Base-by-base conservation (phyloP, 2,888 invertebrate genomes). In the Cephus runcator region DNA sequence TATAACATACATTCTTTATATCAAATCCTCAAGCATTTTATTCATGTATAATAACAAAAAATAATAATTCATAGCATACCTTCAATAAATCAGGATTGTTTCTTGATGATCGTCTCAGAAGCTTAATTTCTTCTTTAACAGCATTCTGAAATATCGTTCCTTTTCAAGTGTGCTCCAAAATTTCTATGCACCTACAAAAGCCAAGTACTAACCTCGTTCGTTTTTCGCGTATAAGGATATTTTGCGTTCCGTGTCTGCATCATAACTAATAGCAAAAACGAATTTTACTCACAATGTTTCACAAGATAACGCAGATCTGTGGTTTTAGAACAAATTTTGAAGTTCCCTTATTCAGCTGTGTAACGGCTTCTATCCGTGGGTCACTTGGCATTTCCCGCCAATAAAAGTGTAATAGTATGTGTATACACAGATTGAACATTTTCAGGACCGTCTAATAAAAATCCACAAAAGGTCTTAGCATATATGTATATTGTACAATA, bases 51-150 rank as follows among this genome's bases (percentile, higher is more conserved):
- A 56, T 23, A 56, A 56, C 9, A 56, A 56, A 4, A 23, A 15
- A 34, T 15, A 75, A 69, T 33, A 68, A 56, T 75, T 69, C 15
- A n/a, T 30, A 69, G 79, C 82, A 31, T 76, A 87, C 87, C 81
- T 86, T 86, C 34, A 83, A 69, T 79, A 83, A 71, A 35, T 80
- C 69, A 75, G 86, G 81, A 75, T 87, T 79, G 77, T 86, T 82
- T 73, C 86, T 83, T 1, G 83, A 69, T 12, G 87, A 88, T 35
- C 87, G 83, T 79, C 87, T 82, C 34, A 83, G 74, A 11, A 31
- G 68, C 68, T 77, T 80, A 31, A 73, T 75, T 69, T 69, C 35
- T 12, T 75, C 71, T 76, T 79, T 56, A 73, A 73, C 68, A 31
- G 77, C 75, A 69, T 73, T 73, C 82, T 83, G 73, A 76, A 81